Base-by-base conservation (phyloP, 2,888 invertebrate genomes). In the Watsonalla binaria region DNA sequence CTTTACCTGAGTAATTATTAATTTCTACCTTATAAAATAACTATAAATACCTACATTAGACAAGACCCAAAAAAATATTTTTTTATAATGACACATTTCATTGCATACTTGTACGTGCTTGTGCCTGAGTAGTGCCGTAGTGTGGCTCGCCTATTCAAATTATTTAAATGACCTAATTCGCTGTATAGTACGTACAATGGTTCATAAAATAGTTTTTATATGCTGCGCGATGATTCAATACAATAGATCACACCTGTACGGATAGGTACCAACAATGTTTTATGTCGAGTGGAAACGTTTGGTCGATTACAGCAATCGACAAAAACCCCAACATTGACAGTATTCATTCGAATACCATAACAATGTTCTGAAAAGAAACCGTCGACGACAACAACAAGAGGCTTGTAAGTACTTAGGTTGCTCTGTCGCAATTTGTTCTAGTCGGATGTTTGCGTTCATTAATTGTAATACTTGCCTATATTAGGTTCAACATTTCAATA, bases 341-440 rank as follows among this genome's bases (percentile, higher is more conserved):
- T 52, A 54, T 51, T 57, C 54, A 52, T 55, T 52, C 46, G 45
- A 35, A 46, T 45, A 51, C 45, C 45, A 46, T 52, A 61, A 56
- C 52, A 62, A 56, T 55, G 50, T 42, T 53, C 45, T 51, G 46
- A 58, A 56, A 59, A 57, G 47, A 46, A 56, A 53, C 37, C 51
- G 24, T 24, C 24, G 54, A 67, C 52, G 24, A 35, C 34, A 51
- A 15, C 11, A 51, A 67, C 62, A 64, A 67, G 58, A 60, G 57
- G 42, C 11, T 42, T 42, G 11, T 42, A 42, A 5, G 39, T 49
- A 58, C 53, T 51, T 59, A 57, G 52, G 57, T 48, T 53, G 46
- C 39, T 62, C 47, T 47, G 45, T 39, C 51, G 50, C 24, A 46
- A 62, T 67, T 64, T n/a, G 62, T 60, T 52, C 52, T 58, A 51